Conservation (phyloP, 2,888 invertebrate genomes). For the Chaitophorus viminalis region DNA sequence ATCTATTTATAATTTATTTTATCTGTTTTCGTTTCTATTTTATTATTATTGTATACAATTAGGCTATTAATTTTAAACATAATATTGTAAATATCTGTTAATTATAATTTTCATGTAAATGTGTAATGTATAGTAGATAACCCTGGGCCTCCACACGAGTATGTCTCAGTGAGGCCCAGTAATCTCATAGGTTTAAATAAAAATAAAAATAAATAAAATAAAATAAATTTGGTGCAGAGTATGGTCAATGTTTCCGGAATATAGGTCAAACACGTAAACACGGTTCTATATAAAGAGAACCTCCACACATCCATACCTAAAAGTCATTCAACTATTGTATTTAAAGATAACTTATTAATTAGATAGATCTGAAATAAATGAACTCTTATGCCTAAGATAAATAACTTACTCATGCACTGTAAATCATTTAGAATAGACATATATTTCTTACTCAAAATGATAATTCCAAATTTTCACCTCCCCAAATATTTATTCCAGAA, state of each 20-base stretch:
- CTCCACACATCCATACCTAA: slow-evolving; percentile 97
- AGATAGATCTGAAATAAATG: slow-evolving; percentile 29
- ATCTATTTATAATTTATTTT: no score
- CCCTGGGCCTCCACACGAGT: no score
- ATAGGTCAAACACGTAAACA: slow-evolving; percentile 97
- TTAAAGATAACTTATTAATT: neutral
- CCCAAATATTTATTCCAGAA: slow-evolving; percentile 96
- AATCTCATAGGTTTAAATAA: no score
- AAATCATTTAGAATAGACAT: slow-evolving; percentile 58
- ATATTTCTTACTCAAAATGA: slow-evolving; percentile 83
- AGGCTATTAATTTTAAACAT: no score
- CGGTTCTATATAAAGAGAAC: slow-evolving; percentile 87
- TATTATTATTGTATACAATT: no score
- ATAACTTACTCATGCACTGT: slow-evolving; percentile 42
- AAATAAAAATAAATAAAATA: no score
- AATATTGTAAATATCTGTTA: no score
- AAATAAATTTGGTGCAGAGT: slow-evolving; percentile 82
- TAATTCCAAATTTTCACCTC: slow-evolving; percentile 97
- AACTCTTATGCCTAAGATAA: slow-evolving; percentile 35
- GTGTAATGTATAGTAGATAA: no score
- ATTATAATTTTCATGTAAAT: no score
- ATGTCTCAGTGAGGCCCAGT: no score
- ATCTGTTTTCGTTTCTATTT: no score
- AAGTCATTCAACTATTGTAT: slow-evolving; percentile 60
- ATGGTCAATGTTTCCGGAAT: slow-evolving; percentile 92